Evolutionary conservation across 2,888 invertebrate species (phyloP), one percentile per base, ranked within the genome.

Genomic region (Aphrophora alni): DNA sequence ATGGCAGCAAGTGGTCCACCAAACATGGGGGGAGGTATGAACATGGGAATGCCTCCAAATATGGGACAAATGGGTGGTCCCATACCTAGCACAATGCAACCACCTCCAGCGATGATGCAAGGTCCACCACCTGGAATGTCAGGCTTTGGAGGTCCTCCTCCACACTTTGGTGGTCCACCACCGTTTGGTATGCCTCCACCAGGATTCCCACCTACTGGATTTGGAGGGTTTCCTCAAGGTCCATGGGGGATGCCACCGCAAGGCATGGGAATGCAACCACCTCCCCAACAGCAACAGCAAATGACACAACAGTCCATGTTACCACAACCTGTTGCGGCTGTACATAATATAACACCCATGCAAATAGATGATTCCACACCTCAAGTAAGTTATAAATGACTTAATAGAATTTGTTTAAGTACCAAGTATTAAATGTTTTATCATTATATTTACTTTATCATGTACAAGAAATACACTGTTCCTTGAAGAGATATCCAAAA

Each of bases 181-280:
- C 92, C 92, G 0, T 92, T 92, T 86, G 93, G 92, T 59, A 90
- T 95, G 91, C 94, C 94, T 4, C 94, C 94, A 12, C 93, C 93
- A 26, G 92, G 93, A 27, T 90, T 92, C 85, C 90, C 90, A n/a
- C 85, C 81, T 79, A 82, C 82, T 79, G 84, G 75, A 51, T 83
- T 38, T 69, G 72, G 72, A 82, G 89, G 85, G 75, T 86, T 86
- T 84, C 86, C 86, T 59, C 86, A 86, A 21, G 85, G 86, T 70
- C 88, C 88, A 0, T 89, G 89, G 89, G 86, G 86, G 38, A 87
- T 87, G 86, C 86, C 87, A 44, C 87, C 87, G 8, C 87, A 87
- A 27, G 86, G 85, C 12, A 87, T 87, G 85, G 84, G 83, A 38
- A 80, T 81, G 81, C 82, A 81, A 21, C 77, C 77, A 59, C 59